phyloP scores from a whole-genome alignment of 2,113 vertebrate species.

The Malurus cyaneus region DNA sequence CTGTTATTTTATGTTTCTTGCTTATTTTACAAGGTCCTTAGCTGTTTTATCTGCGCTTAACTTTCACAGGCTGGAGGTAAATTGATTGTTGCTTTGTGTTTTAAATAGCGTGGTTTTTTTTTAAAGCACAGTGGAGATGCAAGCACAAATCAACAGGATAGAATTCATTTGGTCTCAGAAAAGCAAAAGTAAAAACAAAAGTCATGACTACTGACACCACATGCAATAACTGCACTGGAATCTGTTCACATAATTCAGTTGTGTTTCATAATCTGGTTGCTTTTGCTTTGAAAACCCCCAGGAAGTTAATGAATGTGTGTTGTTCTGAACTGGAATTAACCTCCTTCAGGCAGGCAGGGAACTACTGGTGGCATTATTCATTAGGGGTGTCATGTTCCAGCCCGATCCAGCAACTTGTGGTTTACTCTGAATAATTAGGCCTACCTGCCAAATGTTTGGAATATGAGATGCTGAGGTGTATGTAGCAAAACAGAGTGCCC shows the following conservation, averaged over 20 bases:
- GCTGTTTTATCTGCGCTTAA: conserved; percentile 44
- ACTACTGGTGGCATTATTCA: neutral
- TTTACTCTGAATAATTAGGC: neutral
- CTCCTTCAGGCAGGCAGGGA: neutral
- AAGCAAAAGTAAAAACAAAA: neutral
- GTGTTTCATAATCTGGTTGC: neutral
- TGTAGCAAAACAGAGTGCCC: neutral
- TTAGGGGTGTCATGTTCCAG: neutral
- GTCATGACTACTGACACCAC: neutral
- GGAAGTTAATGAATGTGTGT: neutral
- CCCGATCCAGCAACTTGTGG: neutral
- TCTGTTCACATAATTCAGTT: neutral
- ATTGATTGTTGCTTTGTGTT: conserved; percentile 25
- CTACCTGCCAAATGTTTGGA: neutral
- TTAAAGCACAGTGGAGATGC: neutral
- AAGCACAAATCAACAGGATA: neutral
- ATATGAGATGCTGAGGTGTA: neutral
- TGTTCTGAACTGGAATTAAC: neutral
- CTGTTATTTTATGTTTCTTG: conserved; percentile 45
- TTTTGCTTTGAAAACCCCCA: neutral
- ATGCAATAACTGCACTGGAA: neutral
- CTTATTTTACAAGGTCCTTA: conserved; percentile 56
- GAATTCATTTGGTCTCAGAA: neutral
- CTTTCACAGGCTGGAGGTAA: conserved; percentile 38
- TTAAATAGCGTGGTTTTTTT: conserved; percentile 14